phyloP scores from a whole-genome alignment of 1,140 invertebrate species.

The Tetragnatha versicolor region DNA sequence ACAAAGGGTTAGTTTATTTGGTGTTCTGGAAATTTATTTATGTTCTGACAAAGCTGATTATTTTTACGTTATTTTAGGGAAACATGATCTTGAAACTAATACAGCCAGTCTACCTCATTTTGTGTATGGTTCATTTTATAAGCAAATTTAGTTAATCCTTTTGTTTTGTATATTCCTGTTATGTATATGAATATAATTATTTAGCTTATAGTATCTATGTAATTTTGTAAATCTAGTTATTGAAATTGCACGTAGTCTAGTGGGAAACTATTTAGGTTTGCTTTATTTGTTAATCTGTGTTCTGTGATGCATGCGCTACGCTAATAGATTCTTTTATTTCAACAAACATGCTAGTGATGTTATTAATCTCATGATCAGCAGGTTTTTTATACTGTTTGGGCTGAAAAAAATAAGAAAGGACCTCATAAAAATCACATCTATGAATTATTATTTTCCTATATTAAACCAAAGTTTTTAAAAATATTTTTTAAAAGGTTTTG shows the following conservation, averaged over 20 bases:
- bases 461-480: too few species aligned
- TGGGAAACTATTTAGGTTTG: slow-evolving; percentile 6
- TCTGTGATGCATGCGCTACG: background rate
- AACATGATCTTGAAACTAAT: background rate
- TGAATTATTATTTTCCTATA: too few species aligned
- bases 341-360: too few species aligned
- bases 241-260: slow-evolving; percentile 14
- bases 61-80: background rate
- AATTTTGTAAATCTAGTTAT: slow-evolving; percentile 43
- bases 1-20: too few species aligned
- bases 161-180: slow-evolving; percentile 40
- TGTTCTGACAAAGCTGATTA: background rate
- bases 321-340: background rate
- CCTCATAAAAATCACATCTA: too few species aligned
- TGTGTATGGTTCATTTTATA: slow-evolving; percentile 25
- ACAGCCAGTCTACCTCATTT: slow-evolving; percentile 18
- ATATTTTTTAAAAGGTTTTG: too few species aligned
- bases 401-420: too few species aligned
- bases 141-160: slow-evolving; percentile 5
- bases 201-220: slow-evolving; percentile 14
- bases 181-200: slow-evolving; percentile 24
- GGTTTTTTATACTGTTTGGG: too few species aligned
- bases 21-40: background rate
- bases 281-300: slow-evolving; percentile 16
- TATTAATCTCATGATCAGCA: too few species aligned